Conservation (phyloP, 2,797 vertebrate species). For the Gymnothorax reevesii region DNA sequence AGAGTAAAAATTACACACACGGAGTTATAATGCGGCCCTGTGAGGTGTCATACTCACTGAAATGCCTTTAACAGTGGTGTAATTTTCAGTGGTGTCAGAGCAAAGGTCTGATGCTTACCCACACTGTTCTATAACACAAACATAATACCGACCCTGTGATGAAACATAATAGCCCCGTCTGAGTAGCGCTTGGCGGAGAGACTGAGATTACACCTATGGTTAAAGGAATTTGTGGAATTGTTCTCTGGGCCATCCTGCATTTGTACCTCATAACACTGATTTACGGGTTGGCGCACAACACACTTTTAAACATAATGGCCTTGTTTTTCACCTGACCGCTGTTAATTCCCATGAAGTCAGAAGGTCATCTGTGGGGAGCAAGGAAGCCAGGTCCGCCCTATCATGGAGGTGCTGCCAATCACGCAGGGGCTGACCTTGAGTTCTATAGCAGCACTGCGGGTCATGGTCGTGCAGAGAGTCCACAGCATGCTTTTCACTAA, state of each 20-base stretch:
- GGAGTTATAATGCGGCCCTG: neutral
- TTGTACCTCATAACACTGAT: conserved; percentile 12
- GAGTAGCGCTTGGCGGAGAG: conserved; percentile 55
- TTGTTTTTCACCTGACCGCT: neutral
- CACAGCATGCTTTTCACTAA: too few species aligned
- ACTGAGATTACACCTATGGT: conserved; percentile 51
- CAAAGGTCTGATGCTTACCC: conserved; percentile 7
- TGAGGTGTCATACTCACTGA: neutral
- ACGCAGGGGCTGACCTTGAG: too few species aligned
- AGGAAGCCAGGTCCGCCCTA: neutral
- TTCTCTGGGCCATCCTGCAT: neutral
- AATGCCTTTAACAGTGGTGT: neutral
- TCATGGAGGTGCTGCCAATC: too few species aligned
- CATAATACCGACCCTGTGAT: conserved; percentile 48
- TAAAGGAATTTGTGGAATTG: conserved; percentile 38
- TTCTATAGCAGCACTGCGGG: too few species aligned
- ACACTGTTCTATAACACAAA: conserved; percentile 21
- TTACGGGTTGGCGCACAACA: neutral
- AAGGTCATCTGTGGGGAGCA: neutral
- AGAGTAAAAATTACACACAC: neutral
- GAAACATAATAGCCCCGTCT: conserved; percentile 53
- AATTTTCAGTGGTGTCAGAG: conserved; percentile 22
- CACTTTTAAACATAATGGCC: neutral
- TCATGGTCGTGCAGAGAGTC: too few species aligned
- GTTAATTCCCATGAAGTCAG: neutral